phyloP scores from a whole-genome alignment of 2,113 vertebrate genomes.

The Cyprinodon brontotheroides region DNA sequence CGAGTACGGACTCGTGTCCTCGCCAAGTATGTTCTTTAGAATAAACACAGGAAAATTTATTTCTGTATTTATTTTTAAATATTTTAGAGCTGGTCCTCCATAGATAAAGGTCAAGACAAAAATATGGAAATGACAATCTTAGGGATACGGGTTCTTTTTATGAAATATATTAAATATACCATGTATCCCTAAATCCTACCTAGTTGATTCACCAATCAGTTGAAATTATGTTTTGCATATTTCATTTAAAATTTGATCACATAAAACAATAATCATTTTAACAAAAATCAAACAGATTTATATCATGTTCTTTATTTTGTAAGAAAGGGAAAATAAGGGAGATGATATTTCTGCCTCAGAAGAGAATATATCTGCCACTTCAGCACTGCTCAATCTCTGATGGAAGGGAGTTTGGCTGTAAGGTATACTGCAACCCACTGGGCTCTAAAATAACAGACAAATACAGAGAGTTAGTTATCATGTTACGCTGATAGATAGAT shows the following conservation, averaged over 20 bases:
- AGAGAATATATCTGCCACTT: conserved; percentile 8
- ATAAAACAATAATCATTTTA: not conserved
- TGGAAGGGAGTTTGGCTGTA: conserved; percentile 19
- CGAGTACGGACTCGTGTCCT: too few species aligned
- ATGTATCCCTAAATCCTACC: not conserved
- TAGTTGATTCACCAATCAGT: too few species aligned
- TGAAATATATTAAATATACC: too few species aligned
- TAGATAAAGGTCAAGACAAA: too few species aligned
- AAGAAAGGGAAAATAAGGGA: not conserved
- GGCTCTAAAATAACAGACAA: conserved; percentile 54
- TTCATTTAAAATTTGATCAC: not conserved
- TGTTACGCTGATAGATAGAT: not conserved
- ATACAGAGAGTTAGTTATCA: conserved; percentile 23
- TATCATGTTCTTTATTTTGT: conserved; percentile 12
- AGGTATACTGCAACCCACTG: accelerated
- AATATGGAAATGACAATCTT: too few species aligned
- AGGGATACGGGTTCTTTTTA: too few species aligned
- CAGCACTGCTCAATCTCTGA: conserved; percentile 70
- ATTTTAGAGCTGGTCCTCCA: too few species aligned
- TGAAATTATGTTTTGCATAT: not conserved
- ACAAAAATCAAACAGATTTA: not conserved
- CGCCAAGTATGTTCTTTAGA: too few species aligned
- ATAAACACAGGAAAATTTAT: too few species aligned
- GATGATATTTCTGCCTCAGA: not conserved
- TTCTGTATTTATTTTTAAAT: too few species aligned